Percentiles rank a stretch among this genome's conserved stretches.
Evolutionary conservation across 2,113 vertebrate genomes (phyloP).

Genomic region (Microtus ochrogaster): DNA sequence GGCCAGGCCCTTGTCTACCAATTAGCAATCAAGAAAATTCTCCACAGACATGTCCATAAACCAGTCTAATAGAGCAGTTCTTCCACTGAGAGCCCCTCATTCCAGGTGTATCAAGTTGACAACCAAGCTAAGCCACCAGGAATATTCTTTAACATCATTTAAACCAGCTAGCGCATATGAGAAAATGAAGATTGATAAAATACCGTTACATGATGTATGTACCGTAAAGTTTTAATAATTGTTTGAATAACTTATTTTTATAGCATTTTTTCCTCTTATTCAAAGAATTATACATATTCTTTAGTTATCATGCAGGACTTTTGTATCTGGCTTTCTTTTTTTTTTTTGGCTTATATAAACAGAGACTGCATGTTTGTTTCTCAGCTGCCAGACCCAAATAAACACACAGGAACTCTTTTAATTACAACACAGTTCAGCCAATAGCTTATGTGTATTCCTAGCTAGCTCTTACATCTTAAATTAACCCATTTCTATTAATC

Average conservation of each 20-base stretch:
- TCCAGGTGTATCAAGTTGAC: background rate
- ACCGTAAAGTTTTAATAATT: background rate
- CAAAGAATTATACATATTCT: background rate
- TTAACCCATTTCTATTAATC: too few relatives aligned
- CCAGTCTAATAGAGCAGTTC: background rate
- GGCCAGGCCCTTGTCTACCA: background rate
- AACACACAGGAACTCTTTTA: too few relatives aligned
- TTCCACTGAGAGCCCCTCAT: background rate
- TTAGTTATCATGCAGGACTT: background rate
- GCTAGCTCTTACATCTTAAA: too few relatives aligned
- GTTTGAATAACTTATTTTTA: conserved; percentile 1
- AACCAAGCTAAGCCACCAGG: background rate
- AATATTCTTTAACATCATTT: conserved; percentile 10
- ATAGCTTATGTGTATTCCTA: too few relatives aligned
- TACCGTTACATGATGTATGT: background rate
- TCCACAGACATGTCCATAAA: background rate
- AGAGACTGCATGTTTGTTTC: too few relatives aligned
- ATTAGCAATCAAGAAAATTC: background rate
- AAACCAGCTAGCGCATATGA: background rate
- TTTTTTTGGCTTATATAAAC: background rate
- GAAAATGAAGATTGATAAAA: background rate
- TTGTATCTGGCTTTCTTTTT: background rate
- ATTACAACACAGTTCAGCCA: too few relatives aligned
- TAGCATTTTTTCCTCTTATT: conserved; percentile 1
- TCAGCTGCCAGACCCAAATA: too few relatives aligned